A percentile compares a stretch with the other conserved stretches of the same genome.
These are phyloP conservation scores for Coptotermes formosanus DNA, from an alignment of 1,140 invertebrate species.

Conservation along the genomic window DNA sequence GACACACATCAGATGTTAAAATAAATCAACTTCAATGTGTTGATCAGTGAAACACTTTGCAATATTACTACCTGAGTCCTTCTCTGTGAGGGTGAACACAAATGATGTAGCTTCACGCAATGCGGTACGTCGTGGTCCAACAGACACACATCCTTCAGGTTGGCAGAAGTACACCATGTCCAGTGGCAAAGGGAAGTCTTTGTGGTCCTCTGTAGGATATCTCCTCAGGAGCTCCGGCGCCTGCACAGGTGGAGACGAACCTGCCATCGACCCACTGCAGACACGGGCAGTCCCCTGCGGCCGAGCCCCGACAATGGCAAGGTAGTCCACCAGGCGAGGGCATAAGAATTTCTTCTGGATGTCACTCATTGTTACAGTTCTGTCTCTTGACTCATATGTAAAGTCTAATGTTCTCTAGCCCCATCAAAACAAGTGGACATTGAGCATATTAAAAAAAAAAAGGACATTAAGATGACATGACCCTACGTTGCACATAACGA, in stretches of 20 bases:
- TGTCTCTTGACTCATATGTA: background rate
- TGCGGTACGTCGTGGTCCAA: constrained; percentile 81
- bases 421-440: background rate
- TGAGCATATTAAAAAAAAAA: background rate
- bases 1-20: too few relatives aligned
- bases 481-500: background rate
- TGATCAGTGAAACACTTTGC: too few relatives aligned
- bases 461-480: background rate
- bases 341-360: constrained; percentile 78
- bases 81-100: constrained; percentile 98
- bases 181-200: constrained; percentile 93
- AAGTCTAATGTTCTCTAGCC: background rate
- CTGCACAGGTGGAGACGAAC: constrained; percentile 67
- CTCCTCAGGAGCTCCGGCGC: constrained; percentile 87
- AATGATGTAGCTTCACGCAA: constrained; percentile 91
- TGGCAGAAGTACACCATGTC: constrained; percentile 99
- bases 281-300: constrained; percentile 48
- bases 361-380: constrained; percentile 46
- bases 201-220: constrained; percentile 97
- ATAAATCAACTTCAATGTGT: too few relatives aligned
- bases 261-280: constrained; percentile 64
- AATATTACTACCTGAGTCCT: constrained; percentile 80
- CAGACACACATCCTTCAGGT: constrained; percentile 94
- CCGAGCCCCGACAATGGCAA: constrained; percentile 91
- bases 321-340: constrained; percentile 87